phyloP scores from a whole-genome alignment of 1,140 invertebrate genomes.

The Protaetia brevitarsis region DNA sequence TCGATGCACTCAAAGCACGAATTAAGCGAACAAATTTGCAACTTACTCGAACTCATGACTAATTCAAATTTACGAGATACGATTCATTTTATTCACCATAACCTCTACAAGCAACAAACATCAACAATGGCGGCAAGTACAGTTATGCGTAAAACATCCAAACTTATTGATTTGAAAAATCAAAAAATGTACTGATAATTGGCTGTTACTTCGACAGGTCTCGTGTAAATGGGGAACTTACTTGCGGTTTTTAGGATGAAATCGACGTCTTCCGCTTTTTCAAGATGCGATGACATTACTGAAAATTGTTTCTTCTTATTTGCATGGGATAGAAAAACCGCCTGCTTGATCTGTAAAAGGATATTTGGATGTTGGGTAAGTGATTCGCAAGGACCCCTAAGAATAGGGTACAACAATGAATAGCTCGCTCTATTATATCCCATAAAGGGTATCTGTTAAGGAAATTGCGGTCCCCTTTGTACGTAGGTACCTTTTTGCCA shows the following conservation, averaged over 20 bases:
- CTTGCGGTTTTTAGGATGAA: constrained; percentile 47
- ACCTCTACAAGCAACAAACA: constrained; percentile 13
- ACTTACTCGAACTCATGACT: constrained; percentile 17
- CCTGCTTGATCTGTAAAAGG: neutral
- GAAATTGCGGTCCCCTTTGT: no score
- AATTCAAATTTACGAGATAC: neutral
- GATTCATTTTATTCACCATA: constrained; percentile 12
- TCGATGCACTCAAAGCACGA: neutral
- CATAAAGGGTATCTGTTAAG: no score
- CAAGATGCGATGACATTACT: constrained; percentile 30
- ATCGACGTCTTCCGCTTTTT: constrained; percentile 43
- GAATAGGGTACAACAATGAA: neutral
- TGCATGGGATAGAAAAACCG: neutral
- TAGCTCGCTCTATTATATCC: no score
- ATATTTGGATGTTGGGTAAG: neutral
- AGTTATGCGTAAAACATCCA: constrained; percentile 11
- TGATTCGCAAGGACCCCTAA: neutral
- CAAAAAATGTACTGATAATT: constrained; percentile 12
- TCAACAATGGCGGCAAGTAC: constrained; percentile 13
- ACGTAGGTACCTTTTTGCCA: neutral
- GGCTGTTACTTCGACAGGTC: neutral
- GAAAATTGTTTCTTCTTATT: constrained; percentile 17
- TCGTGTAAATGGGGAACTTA: constrained; percentile 33
- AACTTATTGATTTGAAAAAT: constrained; percentile 20
- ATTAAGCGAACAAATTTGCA: neutral